Evolutionary conservation across 2,888 invertebrate genomes (phyloP), one percentile per base, ranked within the genome.

Genomic region (Teleogryllus oceanicus): DNA sequence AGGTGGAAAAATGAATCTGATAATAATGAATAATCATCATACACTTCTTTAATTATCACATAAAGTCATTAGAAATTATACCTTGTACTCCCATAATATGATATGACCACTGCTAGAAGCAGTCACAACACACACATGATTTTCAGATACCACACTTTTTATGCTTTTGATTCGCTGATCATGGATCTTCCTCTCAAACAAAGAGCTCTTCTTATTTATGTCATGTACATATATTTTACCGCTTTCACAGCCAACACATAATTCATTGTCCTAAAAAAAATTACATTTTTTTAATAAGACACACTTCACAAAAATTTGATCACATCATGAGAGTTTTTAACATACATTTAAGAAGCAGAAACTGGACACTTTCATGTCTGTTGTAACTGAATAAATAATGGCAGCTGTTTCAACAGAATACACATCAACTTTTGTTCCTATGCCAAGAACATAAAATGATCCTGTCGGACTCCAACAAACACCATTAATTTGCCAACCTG

Each of bases 321-420:
- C 37, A 8, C 37, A 37, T 37, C 37, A 37, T 8, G 37, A 37
- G 37, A 37, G 37, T 37, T 37, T 12, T 76, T 76, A 16, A 37
- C 37, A n/a, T 21, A 76, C 76, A 37, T 89, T 88, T 24, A 92
- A 85, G 92, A 96, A 97, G 81, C 90, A 89, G 3, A 93, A 89
- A 84, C 92, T 90, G 78, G 92, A 90, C 16, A 96, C 92, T 87
- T 92, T 93, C 24, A 91, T 89, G 78, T 91, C 89, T 82, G 93
- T 92, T 82, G 91, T 90, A 50, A 94, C 88, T 78, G 91, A 89
- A 83, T 92, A 91, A 80, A 92, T 88, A 62, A 95, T 88, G 18
- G 93, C 93, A 5, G 96, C 96, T 82, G 91, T 91, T 85, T 93
- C 91, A 76, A 96, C 92, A 78, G 91, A 92, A 91, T 96, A 97